Evolutionary conservation across 2,797 vertebrate species (phyloP).

Genomic region (Brachyalestes nurse): DNA sequence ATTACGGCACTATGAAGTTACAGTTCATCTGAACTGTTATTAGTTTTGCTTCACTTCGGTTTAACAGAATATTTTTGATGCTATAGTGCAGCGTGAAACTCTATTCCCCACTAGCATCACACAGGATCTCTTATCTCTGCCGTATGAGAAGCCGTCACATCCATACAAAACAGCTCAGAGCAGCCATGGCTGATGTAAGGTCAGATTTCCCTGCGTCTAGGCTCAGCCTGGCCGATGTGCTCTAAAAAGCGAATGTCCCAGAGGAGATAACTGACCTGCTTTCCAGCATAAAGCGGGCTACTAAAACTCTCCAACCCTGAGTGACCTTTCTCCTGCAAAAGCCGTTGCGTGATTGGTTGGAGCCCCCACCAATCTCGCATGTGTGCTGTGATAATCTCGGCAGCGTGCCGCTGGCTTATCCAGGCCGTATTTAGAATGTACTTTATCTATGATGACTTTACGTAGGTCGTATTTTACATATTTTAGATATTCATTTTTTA

Average conservation of each 20-base stretch:
- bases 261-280: constrained; percentile 35
- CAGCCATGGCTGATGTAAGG: constrained; percentile 28
- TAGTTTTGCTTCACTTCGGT: too few relatives aligned
- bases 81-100: constrained; percentile 5
- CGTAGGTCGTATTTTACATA: not conserved
- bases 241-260: constrained; percentile 37
- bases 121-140: constrained; percentile 21
- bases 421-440: not conserved
- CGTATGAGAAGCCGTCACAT: constrained; percentile 5
- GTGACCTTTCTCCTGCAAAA: not conserved
- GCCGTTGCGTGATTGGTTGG: not conserved
- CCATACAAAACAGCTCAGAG: constrained; percentile 8
- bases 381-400: not conserved
- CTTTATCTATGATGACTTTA: not conserved
- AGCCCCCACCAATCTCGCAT: not conserved
- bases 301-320: not conserved
- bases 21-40: too few relatives aligned
- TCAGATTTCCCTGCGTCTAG: constrained; percentile 39
- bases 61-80: not conserved
- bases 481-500: too few relatives aligned
- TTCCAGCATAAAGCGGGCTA: constrained; percentile 18
- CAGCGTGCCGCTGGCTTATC: not conserved
- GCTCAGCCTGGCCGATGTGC: not conserved
- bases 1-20: too few relatives aligned
- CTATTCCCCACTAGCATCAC: constrained; percentile 22